phyloP scores from a whole-genome alignment of 2,888 invertebrate species.

The Cantharis rufa region DNA sequence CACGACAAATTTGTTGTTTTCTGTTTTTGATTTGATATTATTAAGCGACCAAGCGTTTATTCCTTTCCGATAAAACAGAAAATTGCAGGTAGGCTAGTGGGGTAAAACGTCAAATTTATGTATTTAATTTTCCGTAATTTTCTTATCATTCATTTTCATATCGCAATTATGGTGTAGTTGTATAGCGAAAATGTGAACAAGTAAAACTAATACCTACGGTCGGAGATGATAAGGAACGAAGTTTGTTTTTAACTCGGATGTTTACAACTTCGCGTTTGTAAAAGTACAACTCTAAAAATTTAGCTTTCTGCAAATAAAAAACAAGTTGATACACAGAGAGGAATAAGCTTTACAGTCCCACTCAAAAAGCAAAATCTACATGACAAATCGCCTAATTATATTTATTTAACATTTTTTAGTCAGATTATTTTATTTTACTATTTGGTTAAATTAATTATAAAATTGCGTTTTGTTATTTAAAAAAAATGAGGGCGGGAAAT shows the following conservation, averaged over 20 bases:
- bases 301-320: background rate
- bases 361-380: background rate
- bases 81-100: background rate
- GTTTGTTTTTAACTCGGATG: background rate
- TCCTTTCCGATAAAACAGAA: background rate
- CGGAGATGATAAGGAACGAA: background rate
- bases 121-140: background rate
- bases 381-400: too few species aligned
- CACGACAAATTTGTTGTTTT: background rate
- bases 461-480: too few species aligned
- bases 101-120: background rate
- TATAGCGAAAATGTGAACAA: background rate
- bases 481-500: too few species aligned
- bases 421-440: too few species aligned
- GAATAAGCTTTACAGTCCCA: too few species aligned
- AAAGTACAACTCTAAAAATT: background rate
- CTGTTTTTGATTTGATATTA: background rate
- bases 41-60: background rate
- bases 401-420: too few species aligned
- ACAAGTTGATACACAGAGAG: background rate
- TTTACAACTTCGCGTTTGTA: background rate
- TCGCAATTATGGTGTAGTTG: background rate
- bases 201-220: background rate
- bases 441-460: too few species aligned
- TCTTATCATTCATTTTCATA: background rate